Conservation (phyloP, 92 coral and sea anemone species). For the Isaurus tuberculatus region DNA sequence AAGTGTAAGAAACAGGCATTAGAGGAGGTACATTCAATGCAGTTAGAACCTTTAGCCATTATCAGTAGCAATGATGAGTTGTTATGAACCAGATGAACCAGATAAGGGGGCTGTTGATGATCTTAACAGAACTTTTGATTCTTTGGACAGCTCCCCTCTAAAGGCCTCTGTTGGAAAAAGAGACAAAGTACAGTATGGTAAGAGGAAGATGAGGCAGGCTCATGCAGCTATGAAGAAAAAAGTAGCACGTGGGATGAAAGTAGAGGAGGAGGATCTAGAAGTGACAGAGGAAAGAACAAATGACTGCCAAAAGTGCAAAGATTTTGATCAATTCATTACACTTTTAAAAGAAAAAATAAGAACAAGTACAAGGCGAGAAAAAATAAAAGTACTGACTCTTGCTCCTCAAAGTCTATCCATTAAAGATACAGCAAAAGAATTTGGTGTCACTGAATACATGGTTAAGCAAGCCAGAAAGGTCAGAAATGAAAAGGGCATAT, state of each 20-base stretch:
- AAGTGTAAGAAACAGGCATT: constrained; percentile 26
- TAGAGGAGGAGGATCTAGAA: constrained; percentile 24
- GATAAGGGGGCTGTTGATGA: not conserved
- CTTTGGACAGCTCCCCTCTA: constrained; percentile 20
- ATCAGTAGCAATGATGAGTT: constrained; percentile 10
- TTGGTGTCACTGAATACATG: constrained; percentile 22
- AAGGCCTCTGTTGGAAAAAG: constrained; percentile 35
- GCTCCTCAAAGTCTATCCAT: constrained; percentile 2
- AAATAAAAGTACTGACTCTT: constrained; percentile 23
- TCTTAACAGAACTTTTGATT: constrained; percentile 18
- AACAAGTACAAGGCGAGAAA: constrained; percentile 23
- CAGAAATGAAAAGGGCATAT: constrained; percentile 1
- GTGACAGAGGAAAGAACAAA: too few species aligned
- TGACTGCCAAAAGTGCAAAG: constrained; percentile 22
- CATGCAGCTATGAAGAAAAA: constrained; percentile 10
- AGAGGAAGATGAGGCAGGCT: constrained; percentile 8
- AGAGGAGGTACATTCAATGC: constrained; percentile 8
- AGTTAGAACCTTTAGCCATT: not conserved
- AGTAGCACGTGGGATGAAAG: constrained; percentile 21
- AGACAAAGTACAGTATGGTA: not conserved
- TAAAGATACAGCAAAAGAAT: not conserved
- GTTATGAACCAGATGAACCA: constrained; percentile 5
- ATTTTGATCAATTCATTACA: constrained; percentile 29
- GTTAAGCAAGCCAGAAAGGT: constrained; percentile 7
- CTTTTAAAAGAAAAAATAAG: constrained; percentile 33